A percentile compares a stretch with the other conserved stretches of the same genome.
These are phyloP conservation scores for Pinctada fucata DNA, from an alignment of 2,888 invertebrate species.

Conservation along the genomic window DNA sequence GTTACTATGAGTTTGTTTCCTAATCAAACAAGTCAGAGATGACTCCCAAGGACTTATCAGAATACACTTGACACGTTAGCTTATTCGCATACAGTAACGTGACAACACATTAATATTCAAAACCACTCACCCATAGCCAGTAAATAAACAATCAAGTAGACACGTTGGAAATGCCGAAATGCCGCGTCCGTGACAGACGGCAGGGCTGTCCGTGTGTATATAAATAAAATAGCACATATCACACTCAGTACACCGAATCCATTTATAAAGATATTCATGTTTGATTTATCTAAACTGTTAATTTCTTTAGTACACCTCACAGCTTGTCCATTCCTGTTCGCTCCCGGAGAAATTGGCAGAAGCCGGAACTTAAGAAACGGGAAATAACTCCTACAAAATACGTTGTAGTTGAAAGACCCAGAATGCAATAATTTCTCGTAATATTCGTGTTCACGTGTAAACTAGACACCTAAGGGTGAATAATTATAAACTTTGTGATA, in stretches of 20 bases:
- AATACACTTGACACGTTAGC: no score
- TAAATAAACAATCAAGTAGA: conserved; percentile 78
- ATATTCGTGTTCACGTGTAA: no score
- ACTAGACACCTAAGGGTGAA: no score
- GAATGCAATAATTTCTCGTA: no score
- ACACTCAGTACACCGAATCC: conserved; percentile 69
- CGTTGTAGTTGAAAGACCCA: not conserved
- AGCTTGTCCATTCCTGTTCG: not conserved
- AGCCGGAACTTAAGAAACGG: conserved; percentile 7
- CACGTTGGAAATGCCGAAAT: conserved; percentile 77
- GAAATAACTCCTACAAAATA: conserved; percentile 13
- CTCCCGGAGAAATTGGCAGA: conserved; percentile 2
- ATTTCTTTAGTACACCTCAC: not conserved
- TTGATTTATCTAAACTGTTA: not conserved
- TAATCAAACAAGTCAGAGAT: no score
- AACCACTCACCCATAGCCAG: conserved; percentile 77
- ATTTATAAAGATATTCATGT: conserved; percentile 71
- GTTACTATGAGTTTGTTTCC: no score
- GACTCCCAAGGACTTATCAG: no score
- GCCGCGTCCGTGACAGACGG: conserved; percentile 69
- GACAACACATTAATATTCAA: no score
- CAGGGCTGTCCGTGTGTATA: conserved; percentile 74
- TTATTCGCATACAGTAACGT: no score
- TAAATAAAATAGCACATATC: conserved; percentile 74
- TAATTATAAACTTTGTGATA: no score